These are phyloP conservation scores for Drosophila insularis DNA, from an alignment of 1,140 invertebrate genomes.

Conservation along the genomic window DNA sequence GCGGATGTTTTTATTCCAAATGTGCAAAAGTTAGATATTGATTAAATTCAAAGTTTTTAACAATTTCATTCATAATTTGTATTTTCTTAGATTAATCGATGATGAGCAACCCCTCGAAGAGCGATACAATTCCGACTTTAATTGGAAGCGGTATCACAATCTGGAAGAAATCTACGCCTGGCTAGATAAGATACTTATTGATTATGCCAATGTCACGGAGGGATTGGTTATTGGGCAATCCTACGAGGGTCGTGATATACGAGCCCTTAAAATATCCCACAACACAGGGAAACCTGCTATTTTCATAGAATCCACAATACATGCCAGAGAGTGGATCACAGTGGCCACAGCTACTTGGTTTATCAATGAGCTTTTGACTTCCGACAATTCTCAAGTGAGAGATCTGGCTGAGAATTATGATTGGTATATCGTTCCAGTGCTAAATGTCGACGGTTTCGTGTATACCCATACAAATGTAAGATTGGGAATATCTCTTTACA, in stretches of 20 bases:
- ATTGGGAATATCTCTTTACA: not conserved
- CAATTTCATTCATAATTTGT: no score
- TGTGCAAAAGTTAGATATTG: constrained; percentile 60
- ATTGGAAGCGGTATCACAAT: constrained; percentile 83
- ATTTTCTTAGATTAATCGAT: constrained; percentile 64
- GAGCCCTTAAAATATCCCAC: constrained; percentile 85
- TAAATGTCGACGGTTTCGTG: constrained; percentile 89
- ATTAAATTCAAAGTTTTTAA: not conserved
- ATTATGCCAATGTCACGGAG: constrained; percentile 68
- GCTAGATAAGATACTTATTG: constrained; percentile 78
- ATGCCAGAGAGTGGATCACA: constrained; percentile 85
- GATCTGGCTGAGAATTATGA: constrained; percentile 83
- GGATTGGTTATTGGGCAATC: constrained; percentile 80
- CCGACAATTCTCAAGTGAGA: constrained; percentile 61
- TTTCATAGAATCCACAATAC: constrained; percentile 84
- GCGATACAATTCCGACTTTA: constrained; percentile 54
- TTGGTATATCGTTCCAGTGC: constrained; percentile 87
- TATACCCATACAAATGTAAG: constrained; percentile 84
- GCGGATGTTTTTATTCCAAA: constrained; percentile 56
- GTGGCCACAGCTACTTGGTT: constrained; percentile 84
- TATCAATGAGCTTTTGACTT: constrained; percentile 83
- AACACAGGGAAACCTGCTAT: constrained; percentile 83
- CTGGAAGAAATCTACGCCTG: constrained; percentile 83
- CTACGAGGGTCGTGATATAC: constrained; percentile 85
- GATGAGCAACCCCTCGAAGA: constrained; percentile 45